Evolutionary conservation across 2,888 invertebrate genomes (phyloP), one percentile per base, ranked within the genome.

Genomic region (Coenonympha glycerion): DNA sequence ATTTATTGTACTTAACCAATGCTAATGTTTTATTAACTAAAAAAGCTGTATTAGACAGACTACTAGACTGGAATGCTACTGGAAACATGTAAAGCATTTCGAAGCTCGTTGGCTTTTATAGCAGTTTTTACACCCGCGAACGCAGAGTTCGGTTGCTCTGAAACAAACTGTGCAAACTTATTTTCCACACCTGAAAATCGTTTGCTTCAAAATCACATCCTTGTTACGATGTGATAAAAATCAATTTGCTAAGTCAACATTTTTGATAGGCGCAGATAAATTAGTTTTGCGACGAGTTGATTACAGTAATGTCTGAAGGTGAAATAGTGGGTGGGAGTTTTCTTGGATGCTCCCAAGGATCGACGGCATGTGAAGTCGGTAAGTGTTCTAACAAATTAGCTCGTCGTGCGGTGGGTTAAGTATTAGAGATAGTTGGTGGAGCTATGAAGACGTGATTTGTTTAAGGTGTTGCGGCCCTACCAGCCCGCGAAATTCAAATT

Each of bases 51-150:
- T n/a, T n/a, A n/a, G n/a, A n/a, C n/a, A n/a, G n/a, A n/a, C n/a
- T n/a, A n/a, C n/a, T n/a, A n/a, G n/a, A n/a, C n/a, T n/a, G n/a
- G n/a, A n/a, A n/a, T n/a, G n/a, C n/a, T n/a, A n/a, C n/a, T n/a
- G n/a, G n/a, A n/a, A n/a, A n/a, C n/a, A n/a, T n/a, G n/a, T n/a
- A n/a, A n/a, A n/a, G n/a, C n/a, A n/a, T n/a, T n/a, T n/a, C n/a
- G 31, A 16, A 33, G 66, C 69, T 71, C 73, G 71, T 76, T 73
- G 69, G 68, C 62, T 80, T 78, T 79, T 79, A 79, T 70, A 63
- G 68, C 65, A 69, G 66, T 77, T 80, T 79, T 79, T 79, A 74
- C 74, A 73, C 66, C 70, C 70, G 60, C 68, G 60, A 66, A 68
- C 57, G 62, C 58, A 54, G 47, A 60, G 62, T 56, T 58, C 55